A percentile compares a stretch with the other conserved stretches of the same genome.
phyloP scores from a whole-genome alignment of 1,140 invertebrate species.

The Achatina immaculata region DNA sequence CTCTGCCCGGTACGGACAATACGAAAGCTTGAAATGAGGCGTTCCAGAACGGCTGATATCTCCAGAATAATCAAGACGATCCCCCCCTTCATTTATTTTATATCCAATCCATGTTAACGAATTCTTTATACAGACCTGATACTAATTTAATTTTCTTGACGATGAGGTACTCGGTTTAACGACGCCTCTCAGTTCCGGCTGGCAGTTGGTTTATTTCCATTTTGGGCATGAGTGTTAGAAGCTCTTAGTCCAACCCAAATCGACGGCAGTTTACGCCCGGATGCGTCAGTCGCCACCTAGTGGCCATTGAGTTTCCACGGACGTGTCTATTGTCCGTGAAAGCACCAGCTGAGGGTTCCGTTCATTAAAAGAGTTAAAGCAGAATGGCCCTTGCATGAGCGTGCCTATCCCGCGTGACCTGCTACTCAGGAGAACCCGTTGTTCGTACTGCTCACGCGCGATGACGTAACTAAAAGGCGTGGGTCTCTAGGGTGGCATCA shows the following conservation, averaged over 20 bases:
- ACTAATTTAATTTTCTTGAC: constrained; percentile 7
- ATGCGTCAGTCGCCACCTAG: not conserved
- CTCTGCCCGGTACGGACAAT: not conserved
- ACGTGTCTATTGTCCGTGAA: not conserved
- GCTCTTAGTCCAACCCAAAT: not conserved
- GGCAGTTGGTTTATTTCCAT: not conserved
- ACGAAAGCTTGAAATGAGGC: constrained; percentile 6
- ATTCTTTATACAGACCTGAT: not conserved
- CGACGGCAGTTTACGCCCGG: not conserved
- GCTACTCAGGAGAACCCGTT: not conserved
- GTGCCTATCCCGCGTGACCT: not conserved
- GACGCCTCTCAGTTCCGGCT: not conserved
- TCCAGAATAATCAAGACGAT: not conserved
- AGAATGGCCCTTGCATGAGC: not conserved
- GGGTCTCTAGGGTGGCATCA: not conserved
- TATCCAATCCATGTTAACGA: not conserved
- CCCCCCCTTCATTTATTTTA: not conserved
- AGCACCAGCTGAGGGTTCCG: not conserved
- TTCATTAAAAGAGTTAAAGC: not conserved
- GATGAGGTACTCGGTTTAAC: not conserved
- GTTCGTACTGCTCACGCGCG: not conserved
- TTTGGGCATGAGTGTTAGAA: not conserved
- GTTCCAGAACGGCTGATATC: not conserved
- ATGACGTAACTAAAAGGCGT: constrained; percentile 14
- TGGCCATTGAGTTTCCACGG: not conserved